Percentiles rank a stretch among this genome's conserved stretches.
These are phyloP conservation scores for Hemicrepidius hirtus DNA, from an alignment of 2,888 invertebrate species.

Conservation along the genomic window DNA sequence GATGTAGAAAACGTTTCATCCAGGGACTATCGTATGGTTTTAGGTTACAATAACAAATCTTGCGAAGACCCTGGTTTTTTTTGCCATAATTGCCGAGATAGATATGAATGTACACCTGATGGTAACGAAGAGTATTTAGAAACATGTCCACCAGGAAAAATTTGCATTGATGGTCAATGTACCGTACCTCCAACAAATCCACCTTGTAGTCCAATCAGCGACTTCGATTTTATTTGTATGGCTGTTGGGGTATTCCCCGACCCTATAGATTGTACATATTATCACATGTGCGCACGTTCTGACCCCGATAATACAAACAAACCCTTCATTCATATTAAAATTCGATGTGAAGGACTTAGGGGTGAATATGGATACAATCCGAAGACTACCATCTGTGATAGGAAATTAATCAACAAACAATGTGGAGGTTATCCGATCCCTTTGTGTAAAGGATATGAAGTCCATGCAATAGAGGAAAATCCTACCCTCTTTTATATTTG, in stretches of 20 bases:
- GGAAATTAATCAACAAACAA: background rate
- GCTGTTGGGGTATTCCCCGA: slow-evolving; percentile 23
- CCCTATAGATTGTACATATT: slow-evolving; percentile 23
- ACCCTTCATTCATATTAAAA: no score
- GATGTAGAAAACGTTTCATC: no score
- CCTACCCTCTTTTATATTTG: slow-evolving; percentile 14
- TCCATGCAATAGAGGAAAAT: background rate
- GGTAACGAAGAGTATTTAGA: no score
- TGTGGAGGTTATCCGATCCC: background rate
- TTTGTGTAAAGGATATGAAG: background rate
- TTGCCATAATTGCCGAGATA: no score
- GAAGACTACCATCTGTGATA: slow-evolving; percentile 14
- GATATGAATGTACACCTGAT: no score
- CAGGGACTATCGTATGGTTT: no score
- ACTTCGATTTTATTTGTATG: background rate
- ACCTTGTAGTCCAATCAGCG: background rate
- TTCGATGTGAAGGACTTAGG: background rate
- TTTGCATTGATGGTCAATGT: background rate
- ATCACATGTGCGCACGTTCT: slow-evolving; percentile 8
- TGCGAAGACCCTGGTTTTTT: no score
- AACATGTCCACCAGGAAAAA: background rate
- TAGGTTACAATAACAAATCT: no score
- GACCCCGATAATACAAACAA: background rate
- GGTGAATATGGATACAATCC: slow-evolving; percentile 11
- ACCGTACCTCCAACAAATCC: background rate